A percentile compares a stretch with the other conserved stretches of the same genome.
phyloP scores from a whole-genome alignment of 2,113 vertebrate species.

The Chaenogobius annularis region DNA sequence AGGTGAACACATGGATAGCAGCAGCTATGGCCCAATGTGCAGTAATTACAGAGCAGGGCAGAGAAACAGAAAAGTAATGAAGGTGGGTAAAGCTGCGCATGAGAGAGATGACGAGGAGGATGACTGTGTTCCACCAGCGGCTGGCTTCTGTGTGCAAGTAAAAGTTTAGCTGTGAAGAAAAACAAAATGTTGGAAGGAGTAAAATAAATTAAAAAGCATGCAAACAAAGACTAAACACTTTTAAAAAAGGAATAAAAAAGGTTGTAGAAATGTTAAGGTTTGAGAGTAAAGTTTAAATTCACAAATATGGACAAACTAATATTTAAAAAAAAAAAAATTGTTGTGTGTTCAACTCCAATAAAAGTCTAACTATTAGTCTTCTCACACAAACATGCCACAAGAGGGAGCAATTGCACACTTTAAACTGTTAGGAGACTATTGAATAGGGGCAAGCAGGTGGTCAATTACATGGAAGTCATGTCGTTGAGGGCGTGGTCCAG shows the following conservation, averaged over 20 bases:
- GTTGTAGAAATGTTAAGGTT: background rate
- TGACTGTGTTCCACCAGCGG: constrained; percentile 74
- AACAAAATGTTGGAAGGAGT: constrained; percentile 56
- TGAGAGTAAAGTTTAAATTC: background rate
- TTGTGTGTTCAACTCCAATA: background rate
- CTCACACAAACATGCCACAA: constrained; percentile 48
- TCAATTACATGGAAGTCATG: constrained; percentile 99
- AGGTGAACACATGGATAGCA: constrained; percentile 66
- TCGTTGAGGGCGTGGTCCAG: constrained; percentile 99
- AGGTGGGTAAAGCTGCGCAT: constrained; percentile 76
- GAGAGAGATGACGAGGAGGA: constrained; percentile 66
- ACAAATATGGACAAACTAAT: background rate
- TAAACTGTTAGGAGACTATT: constrained; percentile 14
- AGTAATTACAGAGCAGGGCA: constrained; percentile 57
- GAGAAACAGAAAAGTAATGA: constrained; percentile 55
- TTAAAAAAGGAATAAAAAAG: background rate
- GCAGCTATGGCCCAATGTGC: constrained; percentile 68
- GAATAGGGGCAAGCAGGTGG: constrained; percentile 41
- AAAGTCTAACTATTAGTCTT: background rate
- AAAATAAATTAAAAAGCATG: constrained; percentile 23
- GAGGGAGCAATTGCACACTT: constrained; percentile 36
- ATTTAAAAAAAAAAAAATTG: too few species aligned
- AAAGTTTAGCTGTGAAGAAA: constrained; percentile 89
- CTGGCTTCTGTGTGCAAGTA: constrained; percentile 83
- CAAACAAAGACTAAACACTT: background rate